Base-by-base conservation (phyloP, 2,888 invertebrate genomes). In the Macrophya alboannulata region DNA sequence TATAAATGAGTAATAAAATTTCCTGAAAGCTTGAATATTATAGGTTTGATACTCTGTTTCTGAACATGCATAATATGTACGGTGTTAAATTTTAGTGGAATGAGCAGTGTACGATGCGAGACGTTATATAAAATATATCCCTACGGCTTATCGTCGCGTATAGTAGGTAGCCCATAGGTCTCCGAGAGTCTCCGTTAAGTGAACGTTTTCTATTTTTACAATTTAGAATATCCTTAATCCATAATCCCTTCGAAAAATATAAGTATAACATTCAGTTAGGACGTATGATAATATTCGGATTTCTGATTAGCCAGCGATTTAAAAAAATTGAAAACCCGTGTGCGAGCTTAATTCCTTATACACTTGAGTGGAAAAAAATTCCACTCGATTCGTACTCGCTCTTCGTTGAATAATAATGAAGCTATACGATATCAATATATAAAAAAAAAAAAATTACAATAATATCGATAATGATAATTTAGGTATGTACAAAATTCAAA, bases 241-340 rank as follows among this genome's bases (percentile, higher is more conserved):
- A 31, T 71, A 71, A 71, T 71, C 71, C 40, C 40, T 71, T 17
- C 2, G 40, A 71, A 71, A 31, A 2, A 37, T 71, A 25, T 37
- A 71, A 62, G 62, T 71, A 25, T 62, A 10, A 65, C 65, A 51
- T 65, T 21, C 4, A 31, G 31, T 65, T 65, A 71, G 17, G 5
- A 37, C 71, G 40, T 71, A 71, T 71, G 71, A 37, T 71, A 71
- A 40, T 31, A 31, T 31, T 71, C 37, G 17, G 37, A 40, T 71
- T 17, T 40, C 37, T 71, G 71, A 71, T 71, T 71, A 40, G 71
- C 17, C 37, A 71, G 40, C 71, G 37, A 71, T 71, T 71, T 71
- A 31, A 71, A 12, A 10, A 17, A 31, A 8, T 68, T 3, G 15
- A 31, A 68, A 12, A 31, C 9, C 37, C 68, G 0, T 68, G 25